Conservation (phyloP, 1,140 invertebrate genomes). For the Aphis gossypii region DNA sequence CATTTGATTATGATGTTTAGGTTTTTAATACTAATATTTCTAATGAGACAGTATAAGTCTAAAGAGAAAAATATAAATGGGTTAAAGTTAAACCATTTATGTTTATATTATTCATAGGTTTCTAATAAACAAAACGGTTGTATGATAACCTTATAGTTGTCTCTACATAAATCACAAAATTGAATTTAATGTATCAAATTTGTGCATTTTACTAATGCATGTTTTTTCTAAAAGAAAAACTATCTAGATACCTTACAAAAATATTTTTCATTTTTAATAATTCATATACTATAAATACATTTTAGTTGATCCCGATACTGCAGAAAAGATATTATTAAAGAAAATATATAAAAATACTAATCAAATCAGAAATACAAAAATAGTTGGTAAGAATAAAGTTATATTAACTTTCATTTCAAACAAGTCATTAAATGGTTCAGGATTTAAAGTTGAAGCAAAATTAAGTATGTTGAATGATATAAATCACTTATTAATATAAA, state of each 20-base stretch:
- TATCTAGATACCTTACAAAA: neutral
- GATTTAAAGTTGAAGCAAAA: constrained; percentile 46
- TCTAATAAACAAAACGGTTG: too few relatives aligned
- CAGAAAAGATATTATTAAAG: neutral
- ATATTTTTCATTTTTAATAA: neutral
- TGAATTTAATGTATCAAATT: neutral
- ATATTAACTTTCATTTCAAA: constrained; percentile 67
- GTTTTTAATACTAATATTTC: too few relatives aligned
- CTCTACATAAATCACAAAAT: too few relatives aligned
- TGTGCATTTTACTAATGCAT: neutral
- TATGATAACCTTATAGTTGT: too few relatives aligned
- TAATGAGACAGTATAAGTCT: too few relatives aligned
- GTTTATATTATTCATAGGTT: too few relatives aligned
- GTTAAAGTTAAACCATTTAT: too few relatives aligned
- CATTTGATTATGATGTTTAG: too few relatives aligned
- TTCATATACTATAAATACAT: neutral
- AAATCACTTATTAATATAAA: neutral
- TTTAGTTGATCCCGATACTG: constrained; percentile 32
- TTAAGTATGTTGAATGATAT: constrained; percentile 46
- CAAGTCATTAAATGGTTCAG: constrained; percentile 68
- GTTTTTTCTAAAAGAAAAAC: neutral
- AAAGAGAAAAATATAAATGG: too few relatives aligned
- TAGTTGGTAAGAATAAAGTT: constrained; percentile 65
- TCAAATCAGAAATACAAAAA: neutral
- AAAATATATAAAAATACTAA: neutral